Evolutionary conservation across 2,888 invertebrate species (phyloP), one percentile per base, ranked within the genome.

Genomic region (Scaeva pyrastri): DNA sequence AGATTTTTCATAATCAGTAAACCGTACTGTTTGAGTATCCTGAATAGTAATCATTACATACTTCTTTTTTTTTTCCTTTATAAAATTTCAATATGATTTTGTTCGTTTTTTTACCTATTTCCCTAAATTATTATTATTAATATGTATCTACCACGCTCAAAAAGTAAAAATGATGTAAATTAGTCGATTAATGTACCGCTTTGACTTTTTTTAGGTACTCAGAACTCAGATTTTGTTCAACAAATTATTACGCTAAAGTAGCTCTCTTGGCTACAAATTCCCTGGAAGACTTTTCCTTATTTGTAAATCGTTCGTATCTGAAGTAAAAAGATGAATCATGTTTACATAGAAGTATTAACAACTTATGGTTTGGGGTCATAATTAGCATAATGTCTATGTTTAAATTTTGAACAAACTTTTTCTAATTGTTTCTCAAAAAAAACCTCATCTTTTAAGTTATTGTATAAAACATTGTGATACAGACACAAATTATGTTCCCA

Each of bases 271-370:
- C 91, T 56, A 93, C 88, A 88, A 93, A 91, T 76, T 94, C 94
- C 88, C 94, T 94, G 2, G 93, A 90, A n/a, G 93, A 91, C 66
- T 94, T 91, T 75, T 92, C 93, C 87, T 94, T 95, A 7, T 94
- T 95, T 39, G 94, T 92, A 89, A 95, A 95, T 64, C 94, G 93
- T 75, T 93, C 93, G 89, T 95, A 95, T 88, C 95, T 95, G 91
- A 7, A 91, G 93, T 89, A 88, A 83, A 80, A 88, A 8, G 10
- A 2, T 52, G 2, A 52, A 23, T 23, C 7, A 23, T 23, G 21
- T 14, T 14, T 50, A 4, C 19, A 12, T 21, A 11, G 0, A 11
- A 50, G 0, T n/a, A n/a, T n/a, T 12, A 19, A 5, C 4, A 48
- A 19, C 2, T 11, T 5, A 16, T 6, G 45, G n/a, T 43, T 45